Evolutionary conservation across 1,140 invertebrate species (phyloP).

Genomic region (Pogonomyrmex barbatus): DNA sequence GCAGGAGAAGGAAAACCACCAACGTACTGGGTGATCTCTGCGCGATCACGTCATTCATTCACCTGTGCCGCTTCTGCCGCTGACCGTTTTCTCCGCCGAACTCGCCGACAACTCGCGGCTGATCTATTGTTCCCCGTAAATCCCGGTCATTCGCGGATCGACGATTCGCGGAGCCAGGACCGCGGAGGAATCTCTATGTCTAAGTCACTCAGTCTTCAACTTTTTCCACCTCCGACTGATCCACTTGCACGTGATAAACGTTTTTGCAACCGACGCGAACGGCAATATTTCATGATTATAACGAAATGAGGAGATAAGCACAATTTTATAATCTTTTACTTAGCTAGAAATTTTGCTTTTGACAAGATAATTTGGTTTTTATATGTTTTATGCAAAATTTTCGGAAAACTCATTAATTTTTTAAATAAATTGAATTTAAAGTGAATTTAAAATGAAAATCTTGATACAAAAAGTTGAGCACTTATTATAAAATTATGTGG

Average conservation of each 20-base stretch:
- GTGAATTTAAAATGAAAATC: too few relatives aligned
- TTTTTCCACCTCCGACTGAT: constrained; percentile 22
- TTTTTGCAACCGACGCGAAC: constrained; percentile 4
- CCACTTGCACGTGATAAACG: neutral
- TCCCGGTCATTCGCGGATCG: constrained; percentile 57
- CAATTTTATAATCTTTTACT: neutral
- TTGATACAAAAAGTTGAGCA: too few relatives aligned
- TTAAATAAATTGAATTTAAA: too few relatives aligned
- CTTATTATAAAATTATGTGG: too few relatives aligned
- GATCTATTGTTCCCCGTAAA: constrained; percentile 74
- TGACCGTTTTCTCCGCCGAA: constrained; percentile 17
- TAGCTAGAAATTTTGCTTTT: neutral
- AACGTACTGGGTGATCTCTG: constrained; percentile 23
- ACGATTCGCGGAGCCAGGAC: constrained; percentile 35
- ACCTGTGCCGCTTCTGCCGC: constrained; percentile 65
- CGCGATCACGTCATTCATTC: constrained; percentile 80
- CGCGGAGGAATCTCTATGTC: constrained; percentile 21
- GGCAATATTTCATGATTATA: neutral
- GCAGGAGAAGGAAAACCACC: constrained; percentile 17
- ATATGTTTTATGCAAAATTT: neutral
- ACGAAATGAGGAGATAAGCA: neutral
- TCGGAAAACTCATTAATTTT: neutral
- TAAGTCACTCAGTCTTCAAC: neutral
- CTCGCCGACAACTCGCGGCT: constrained; percentile 29
- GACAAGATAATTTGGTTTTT: neutral